phyloP scores from a whole-genome alignment of 2,113 vertebrate species.

The Cromileptes altivelis region DNA sequence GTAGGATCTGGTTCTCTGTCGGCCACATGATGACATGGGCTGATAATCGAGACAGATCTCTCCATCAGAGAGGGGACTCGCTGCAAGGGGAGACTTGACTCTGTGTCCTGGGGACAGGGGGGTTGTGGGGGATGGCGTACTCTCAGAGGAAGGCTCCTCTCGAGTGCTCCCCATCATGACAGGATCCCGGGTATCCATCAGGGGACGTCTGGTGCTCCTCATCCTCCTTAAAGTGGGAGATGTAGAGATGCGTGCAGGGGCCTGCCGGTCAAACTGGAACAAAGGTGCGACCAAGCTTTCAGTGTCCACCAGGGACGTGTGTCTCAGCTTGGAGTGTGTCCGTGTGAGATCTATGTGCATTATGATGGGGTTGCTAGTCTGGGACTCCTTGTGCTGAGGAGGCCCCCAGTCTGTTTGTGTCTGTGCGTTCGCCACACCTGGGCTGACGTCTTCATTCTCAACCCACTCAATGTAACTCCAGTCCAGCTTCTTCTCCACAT shows the following conservation, averaged over 20 bases:
- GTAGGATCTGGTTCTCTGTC: constrained; percentile 64
- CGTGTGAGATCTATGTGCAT: constrained; percentile 82
- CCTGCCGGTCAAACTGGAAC: constrained; percentile 89
- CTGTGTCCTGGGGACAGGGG: constrained; percentile 62
- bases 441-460: constrained; percentile 64
- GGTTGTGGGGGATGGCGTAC: constrained; percentile 12
- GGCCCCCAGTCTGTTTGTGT: constrained; percentile 78
- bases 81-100: constrained; percentile 78
- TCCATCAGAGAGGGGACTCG: constrained; percentile 52
- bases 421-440: constrained; percentile 62
- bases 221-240: constrained; percentile 90
- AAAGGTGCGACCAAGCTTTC: constrained; percentile 56
- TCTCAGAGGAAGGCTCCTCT: constrained; percentile 66
- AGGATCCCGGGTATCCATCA: constrained; percentile 56
- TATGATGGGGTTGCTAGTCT: constrained; percentile 81
- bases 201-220: constrained; percentile 80
- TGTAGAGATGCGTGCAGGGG: constrained; percentile 89
- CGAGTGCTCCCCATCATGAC: constrained; percentile 59
- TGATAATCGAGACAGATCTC: constrained; percentile 44
- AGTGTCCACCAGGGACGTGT: constrained; percentile 64
- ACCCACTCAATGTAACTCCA: constrained; percentile 84
- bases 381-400: constrained; percentile 76
- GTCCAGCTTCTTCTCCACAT: constrained; percentile 75
- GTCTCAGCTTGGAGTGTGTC: constrained; percentile 76
- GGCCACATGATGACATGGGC: constrained; percentile 39